phyloP scores from a whole-genome alignment of 2,797 vertebrate species.

The Liparis tanakae region DNA sequence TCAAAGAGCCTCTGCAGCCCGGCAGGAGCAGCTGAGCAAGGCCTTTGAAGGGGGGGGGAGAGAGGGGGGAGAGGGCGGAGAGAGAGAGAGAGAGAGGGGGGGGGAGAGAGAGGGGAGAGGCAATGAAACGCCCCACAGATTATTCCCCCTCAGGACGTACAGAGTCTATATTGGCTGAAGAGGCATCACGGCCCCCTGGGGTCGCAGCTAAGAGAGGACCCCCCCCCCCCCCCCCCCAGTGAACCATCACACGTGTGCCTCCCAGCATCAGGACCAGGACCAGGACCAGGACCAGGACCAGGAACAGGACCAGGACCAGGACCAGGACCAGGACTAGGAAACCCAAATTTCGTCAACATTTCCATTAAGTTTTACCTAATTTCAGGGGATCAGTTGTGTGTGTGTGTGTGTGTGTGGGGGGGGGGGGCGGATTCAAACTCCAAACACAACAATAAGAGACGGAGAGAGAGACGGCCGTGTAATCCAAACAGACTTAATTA shows the following conservation, averaged over 20 bases:
- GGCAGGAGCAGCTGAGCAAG: conserved; percentile 80
- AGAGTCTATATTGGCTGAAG: conserved; percentile 80
- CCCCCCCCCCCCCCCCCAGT: too few relatives aligned
- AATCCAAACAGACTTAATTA: not conserved
- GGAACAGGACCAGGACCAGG: too few relatives aligned
- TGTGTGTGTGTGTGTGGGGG: too few relatives aligned
- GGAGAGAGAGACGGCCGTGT: conserved; percentile 8
- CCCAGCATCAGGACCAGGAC: too few relatives aligned
- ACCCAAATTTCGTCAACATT: too few relatives aligned
- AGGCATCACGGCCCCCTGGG: conserved; percentile 77
- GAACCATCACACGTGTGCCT: too few relatives aligned
- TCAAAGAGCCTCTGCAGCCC: conserved; percentile 84
- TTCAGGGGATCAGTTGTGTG: too few relatives aligned
- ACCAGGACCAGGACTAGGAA: too few relatives aligned
- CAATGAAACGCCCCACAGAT: conserved; percentile 83
- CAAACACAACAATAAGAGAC: conserved; percentile 53
- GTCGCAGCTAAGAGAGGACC: conserved; percentile 75
- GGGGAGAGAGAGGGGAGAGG: conserved; percentile 67
- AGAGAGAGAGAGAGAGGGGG: conserved; percentile 47
- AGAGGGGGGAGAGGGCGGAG: conserved; percentile 36
- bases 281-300: too few relatives aligned
- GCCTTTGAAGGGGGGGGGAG: conserved; percentile 79
- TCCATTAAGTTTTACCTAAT: too few relatives aligned
- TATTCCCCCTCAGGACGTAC: conserved; percentile 84
- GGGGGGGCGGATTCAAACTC: too few relatives aligned